These are phyloP conservation scores for Caretta caretta DNA, from an alignment of 2,113 vertebrate genomes.

Conservation along the genomic window DNA sequence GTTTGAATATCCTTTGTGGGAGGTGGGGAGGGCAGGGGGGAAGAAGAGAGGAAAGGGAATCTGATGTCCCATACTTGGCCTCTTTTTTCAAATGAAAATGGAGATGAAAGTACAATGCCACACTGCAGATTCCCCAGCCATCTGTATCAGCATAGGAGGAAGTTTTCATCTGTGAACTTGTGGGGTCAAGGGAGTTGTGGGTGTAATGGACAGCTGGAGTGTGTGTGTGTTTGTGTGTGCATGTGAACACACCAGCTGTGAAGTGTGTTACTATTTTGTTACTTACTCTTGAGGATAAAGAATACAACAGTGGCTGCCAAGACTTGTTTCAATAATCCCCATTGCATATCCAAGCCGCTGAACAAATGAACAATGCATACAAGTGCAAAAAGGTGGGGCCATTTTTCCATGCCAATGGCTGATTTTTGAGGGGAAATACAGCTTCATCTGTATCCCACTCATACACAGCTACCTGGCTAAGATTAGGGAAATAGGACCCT, in stretches of 20 bases:
- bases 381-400: accelerated
- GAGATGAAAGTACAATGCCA: not conserved
- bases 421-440: not conserved
- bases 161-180: accelerated
- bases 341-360: constrained; percentile 16
- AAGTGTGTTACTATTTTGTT: not conserved
- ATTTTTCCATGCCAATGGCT: not conserved
- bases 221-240: accelerated
- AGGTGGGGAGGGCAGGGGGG: too few relatives aligned
- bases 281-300: not conserved
- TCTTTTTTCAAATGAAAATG: not conserved
- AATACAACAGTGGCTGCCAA: not conserved
- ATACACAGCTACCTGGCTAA: not conserved
- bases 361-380: not conserved
- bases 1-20: accelerated
- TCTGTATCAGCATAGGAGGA: not conserved
- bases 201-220: accelerated
- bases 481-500: not conserved
- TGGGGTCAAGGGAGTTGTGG: not conserved
- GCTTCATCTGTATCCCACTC: not conserved
- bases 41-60: not conserved
- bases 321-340: not conserved
- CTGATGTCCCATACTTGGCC: not conserved
- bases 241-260: constrained; percentile 32
- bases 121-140: not conserved